These are phyloP conservation scores for Synergus itoensis DNA, from an alignment of 2,888 invertebrate species.

Conservation along the genomic window DNA sequence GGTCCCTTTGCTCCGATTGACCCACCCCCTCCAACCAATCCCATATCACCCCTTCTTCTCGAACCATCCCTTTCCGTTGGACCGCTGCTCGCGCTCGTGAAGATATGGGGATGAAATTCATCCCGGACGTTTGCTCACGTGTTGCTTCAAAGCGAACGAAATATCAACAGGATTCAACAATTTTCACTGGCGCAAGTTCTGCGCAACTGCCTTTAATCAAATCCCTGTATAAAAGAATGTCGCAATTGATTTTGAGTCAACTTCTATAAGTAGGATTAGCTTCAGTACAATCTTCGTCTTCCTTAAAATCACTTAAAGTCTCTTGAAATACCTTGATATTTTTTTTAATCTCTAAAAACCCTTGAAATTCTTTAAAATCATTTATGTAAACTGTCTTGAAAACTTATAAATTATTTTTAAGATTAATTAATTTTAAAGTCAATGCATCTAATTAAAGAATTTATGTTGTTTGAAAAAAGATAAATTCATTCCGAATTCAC, in stretches of 20 bases:
- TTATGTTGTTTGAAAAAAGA: background rate
- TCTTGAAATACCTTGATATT: no score
- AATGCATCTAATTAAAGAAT: background rate
- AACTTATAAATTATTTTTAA: no score
- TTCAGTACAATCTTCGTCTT: background rate
- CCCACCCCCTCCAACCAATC: constrained; percentile 65
- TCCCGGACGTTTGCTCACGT: background rate
- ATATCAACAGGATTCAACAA: background rate
- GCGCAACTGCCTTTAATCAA: background rate
- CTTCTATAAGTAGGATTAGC: background rate
- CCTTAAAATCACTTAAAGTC: no score
- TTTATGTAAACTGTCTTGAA: no score
- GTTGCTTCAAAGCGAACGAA: background rate
- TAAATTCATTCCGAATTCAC: background rate
- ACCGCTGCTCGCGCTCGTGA: constrained; percentile 16
- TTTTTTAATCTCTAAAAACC: no score
- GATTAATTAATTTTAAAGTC: background rate
- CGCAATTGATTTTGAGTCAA: background rate
- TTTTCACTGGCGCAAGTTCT: background rate
- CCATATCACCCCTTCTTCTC: constrained; percentile 56
- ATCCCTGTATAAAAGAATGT: background rate
- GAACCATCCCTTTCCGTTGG: constrained; percentile 54
- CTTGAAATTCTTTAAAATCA: no score
- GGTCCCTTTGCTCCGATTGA: constrained; percentile 71
- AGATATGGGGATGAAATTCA: background rate